These are phyloP conservation scores for Sciurus niger DNA, from an alignment of 2,113 vertebrate species.

Conservation along the genomic window DNA sequence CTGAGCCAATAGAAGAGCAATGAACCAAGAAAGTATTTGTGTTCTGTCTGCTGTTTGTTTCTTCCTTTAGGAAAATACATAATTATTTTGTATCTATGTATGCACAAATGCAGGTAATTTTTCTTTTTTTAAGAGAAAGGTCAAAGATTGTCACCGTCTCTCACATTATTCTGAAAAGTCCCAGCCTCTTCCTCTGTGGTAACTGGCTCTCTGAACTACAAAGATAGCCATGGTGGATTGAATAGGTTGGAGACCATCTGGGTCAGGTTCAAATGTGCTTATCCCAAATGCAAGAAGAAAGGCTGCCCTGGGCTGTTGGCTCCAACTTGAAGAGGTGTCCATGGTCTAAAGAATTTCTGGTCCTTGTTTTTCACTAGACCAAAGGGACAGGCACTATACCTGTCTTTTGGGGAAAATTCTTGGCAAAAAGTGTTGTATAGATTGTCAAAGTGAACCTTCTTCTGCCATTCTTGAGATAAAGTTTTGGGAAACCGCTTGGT, in stretches of 20 bases:
- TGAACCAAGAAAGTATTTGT: neutral
- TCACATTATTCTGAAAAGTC: neutral
- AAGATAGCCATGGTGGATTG: neutral
- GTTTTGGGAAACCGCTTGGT: neutral
- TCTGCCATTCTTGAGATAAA: neutral
- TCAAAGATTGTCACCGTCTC: constrained; percentile 27
- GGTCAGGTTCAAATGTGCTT: neutral
- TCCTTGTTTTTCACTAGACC: neutral
- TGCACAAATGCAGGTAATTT: constrained; percentile 47
- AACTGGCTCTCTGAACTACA: neutral
- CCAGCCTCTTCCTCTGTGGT: neutral
- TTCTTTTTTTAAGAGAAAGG: constrained; percentile 40
- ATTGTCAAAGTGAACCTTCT: neutral
- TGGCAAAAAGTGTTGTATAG: neutral
- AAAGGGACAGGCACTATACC: neutral
- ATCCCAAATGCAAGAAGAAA: neutral
- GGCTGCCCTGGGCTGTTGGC: neutral
- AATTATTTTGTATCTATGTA: constrained; percentile 51
- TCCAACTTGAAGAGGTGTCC: constrained; percentile 45
- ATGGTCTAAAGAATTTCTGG: neutral
- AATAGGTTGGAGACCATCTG: neutral
- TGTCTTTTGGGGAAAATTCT: neutral
- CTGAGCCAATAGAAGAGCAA: constrained; percentile 34
- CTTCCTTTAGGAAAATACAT: constrained; percentile 8
- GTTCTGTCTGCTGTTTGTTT: constrained; percentile 14